A percentile compares a stretch with the other conserved stretches of the same genome.
Conservation (phyloP, 37 sponge, comb jelly and placozoan genomes). For the Eunapius fragilis region DNA sequence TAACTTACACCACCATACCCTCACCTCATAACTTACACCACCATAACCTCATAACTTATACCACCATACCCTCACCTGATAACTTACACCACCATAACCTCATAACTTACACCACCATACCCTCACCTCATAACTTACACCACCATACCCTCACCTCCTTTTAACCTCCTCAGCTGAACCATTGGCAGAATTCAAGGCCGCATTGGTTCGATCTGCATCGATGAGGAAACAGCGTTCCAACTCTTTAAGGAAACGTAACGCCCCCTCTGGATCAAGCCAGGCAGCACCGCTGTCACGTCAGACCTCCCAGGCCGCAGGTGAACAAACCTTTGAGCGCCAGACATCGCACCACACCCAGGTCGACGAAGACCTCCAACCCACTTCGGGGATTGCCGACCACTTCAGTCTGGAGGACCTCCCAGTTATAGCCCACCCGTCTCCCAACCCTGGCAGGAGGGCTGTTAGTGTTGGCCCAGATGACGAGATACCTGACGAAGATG, state of each 20-base stretch:
- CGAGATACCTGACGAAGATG: background rate
- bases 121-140: no score
- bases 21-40: no score
- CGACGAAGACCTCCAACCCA: background rate
- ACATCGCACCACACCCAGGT: background rate
- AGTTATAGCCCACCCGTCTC: conserved; percentile 43
- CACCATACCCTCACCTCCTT: background rate
- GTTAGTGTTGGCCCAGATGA: background rate
- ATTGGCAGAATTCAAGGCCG: conserved; percentile 62
- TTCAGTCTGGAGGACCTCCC: conserved; percentile 59
- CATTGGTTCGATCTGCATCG: conserved; percentile 34
- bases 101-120: no score
- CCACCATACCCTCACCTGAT: no score
- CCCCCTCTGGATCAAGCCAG: background rate
- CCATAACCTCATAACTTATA: no score
- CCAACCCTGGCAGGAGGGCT: background rate
- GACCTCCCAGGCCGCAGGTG: no score
- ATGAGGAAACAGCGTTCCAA: background rate
- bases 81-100: no score
- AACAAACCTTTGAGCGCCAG: background rate
- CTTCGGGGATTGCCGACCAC: background rate
- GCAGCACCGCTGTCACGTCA: background rate
- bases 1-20: no score
- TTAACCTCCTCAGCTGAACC: conserved; percentile 15
- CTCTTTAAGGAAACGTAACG: background rate